These are phyloP conservation scores for Mylabris sibirica DNA, from an alignment of 2,888 invertebrate species.

Conservation along the genomic window DNA sequence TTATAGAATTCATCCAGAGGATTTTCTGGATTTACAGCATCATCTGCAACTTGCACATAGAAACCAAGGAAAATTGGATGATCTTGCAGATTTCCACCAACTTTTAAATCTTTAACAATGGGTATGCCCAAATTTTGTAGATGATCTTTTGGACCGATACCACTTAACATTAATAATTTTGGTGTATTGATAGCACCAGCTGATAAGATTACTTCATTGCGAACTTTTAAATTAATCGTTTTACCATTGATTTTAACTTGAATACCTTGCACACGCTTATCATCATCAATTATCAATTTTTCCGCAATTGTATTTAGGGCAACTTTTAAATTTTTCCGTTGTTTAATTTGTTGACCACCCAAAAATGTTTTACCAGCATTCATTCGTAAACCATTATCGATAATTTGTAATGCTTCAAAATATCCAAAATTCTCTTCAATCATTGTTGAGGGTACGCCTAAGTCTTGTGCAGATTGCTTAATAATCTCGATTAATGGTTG, in stretches of 20 bases:
- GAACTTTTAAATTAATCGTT: slow-evolving; percentile 56
- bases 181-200: slow-evolving; percentile 73
- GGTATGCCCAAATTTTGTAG: slow-evolving; percentile 62
- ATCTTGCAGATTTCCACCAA: slow-evolving; percentile 67
- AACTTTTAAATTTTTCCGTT: slow-evolving; percentile 67
- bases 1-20: slow-evolving; percentile 54
- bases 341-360: slow-evolving; percentile 59
- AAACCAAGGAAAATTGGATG: slow-evolving; percentile 60
- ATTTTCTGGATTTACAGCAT: slow-evolving; percentile 17
- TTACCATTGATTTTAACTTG: slow-evolving; percentile 55
- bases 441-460: slow-evolving; percentile 54
- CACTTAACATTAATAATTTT: slow-evolving; percentile 74
- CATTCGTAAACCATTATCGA: slow-evolving; percentile 58
- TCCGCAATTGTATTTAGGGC: slow-evolving; percentile 67
- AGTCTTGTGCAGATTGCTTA: slow-evolving; percentile 59
- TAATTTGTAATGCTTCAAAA: slow-evolving; percentile 43
- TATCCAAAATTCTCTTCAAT: slow-evolving; percentile 48
- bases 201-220: slow-evolving; percentile 70
- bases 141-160: slow-evolving; percentile 66
- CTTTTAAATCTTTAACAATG: slow-evolving; percentile 61
- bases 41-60: slow-evolving; percentile 33
- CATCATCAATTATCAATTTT: slow-evolving; percentile 65
- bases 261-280: slow-evolving; percentile 61
- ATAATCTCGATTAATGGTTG: slow-evolving; percentile 47
- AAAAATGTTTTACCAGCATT: slow-evolving; percentile 78